Evolutionary conservation across 2,113 vertebrate species (phyloP).

Genomic region (Saccopteryx leptura): DNA sequence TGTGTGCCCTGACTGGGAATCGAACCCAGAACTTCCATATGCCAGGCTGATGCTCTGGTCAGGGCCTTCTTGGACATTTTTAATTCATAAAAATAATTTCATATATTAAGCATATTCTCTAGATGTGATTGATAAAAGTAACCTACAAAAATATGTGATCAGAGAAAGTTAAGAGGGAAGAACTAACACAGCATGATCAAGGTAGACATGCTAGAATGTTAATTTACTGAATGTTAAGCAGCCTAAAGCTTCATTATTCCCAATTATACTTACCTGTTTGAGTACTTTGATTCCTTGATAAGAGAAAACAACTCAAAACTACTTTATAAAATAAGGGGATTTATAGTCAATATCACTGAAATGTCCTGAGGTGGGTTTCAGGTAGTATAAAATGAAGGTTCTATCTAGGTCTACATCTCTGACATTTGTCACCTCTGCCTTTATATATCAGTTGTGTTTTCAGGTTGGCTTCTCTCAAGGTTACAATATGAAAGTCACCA

Average conservation of each 20-base stretch:
- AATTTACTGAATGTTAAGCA: not conserved
- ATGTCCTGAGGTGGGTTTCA: not conserved
- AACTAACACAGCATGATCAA: not conserved
- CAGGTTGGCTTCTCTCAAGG: not conserved
- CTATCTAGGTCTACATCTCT: not conserved
- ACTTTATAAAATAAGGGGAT: not conserved
- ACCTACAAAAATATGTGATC: not conserved
- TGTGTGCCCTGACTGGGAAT: no score
- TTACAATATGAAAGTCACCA: not conserved
- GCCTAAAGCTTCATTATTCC: not conserved
- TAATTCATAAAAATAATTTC: slow-evolving; percentile 24
- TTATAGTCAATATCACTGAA: not conserved
- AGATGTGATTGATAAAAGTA: not conserved
- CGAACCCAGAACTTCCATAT: no score
- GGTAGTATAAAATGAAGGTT: not conserved
- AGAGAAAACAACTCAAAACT: not conserved
- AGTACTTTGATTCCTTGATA: not conserved
- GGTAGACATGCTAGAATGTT: not conserved
- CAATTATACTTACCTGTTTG: not conserved
- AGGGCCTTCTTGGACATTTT: no score
- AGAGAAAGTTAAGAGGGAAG: not conserved
- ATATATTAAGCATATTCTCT: not conserved
- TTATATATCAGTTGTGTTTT: not conserved
- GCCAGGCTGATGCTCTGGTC: no score
- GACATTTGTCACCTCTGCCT: not conserved